Percentiles rank a stretch among this genome's conserved stretches.
Conservation (phyloP, 2,797 vertebrate genomes). For the Anniella stebbinsi region DNA sequence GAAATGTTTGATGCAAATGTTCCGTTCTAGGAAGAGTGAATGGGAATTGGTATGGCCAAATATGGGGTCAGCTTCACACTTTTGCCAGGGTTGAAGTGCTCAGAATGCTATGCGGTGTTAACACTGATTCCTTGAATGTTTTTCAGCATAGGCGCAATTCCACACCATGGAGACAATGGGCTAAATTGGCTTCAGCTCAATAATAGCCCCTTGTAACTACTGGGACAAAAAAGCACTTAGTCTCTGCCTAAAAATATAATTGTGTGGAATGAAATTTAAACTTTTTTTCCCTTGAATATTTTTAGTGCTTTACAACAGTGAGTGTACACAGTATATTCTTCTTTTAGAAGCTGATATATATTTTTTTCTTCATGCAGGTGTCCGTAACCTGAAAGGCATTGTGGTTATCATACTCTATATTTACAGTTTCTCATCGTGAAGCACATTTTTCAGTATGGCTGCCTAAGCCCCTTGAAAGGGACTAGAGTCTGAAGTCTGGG, state of each 20-base stretch:
- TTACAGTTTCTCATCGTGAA: conserved; percentile 65
- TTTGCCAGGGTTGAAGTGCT: background rate
- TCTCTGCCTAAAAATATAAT: background rate
- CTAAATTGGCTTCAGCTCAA: background rate
- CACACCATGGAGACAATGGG: background rate
- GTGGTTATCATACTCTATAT: conserved; percentile 27
- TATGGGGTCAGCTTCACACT: background rate
- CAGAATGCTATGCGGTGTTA: background rate
- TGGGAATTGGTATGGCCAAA: background rate
- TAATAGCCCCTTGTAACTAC: background rate
- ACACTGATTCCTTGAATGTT: background rate
- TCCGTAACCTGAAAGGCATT: conserved; percentile 24
- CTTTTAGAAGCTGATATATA: conserved; percentile 36
- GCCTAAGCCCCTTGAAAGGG: conserved; percentile 84
- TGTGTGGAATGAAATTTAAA: background rate
- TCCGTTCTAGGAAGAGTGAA: background rate
- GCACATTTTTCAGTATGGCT: conserved; percentile 81
- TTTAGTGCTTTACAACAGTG: background rate
- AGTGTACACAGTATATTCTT: background rate
- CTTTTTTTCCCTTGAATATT: background rate
- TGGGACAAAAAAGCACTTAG: background rate
- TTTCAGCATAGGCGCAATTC: background rate
- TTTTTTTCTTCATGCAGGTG: conserved; percentile 66
- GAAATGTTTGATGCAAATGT: background rate
- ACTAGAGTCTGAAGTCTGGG: conserved; percentile 84